Base-by-base conservation (phyloP, 2,113 vertebrate genomes). In the Alligator mississippiensis region DNA sequence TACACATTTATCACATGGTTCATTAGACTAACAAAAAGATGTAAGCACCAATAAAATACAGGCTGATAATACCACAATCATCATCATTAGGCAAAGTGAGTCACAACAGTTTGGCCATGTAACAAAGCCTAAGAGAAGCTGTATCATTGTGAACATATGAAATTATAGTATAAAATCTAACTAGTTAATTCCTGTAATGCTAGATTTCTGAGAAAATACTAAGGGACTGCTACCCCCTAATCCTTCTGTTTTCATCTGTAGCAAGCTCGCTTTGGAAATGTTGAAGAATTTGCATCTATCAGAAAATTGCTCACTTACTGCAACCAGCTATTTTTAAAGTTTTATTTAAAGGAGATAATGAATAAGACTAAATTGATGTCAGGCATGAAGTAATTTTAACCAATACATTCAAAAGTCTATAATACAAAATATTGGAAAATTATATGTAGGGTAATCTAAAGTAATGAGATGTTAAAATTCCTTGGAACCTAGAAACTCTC, bases 401-500 rank as follows among this genome's bases (percentile, higher is more conserved):
- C 94, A 96, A 96, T 95, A 96, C 95, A 92, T 97, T 98, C 93
- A 92, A 88, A 97, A 97, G 90, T 93, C 96, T 97, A 61, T 97
- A 95, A 97, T 95, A 97, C 88, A 96, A 97, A 98, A 98, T 97
- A 98, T 97, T 97, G 95, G 98, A 97, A 98, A 98, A 98, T 98
- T 97, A 96, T 93, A 97, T 95, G 95, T 97, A 93, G 93, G 61
- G 95, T 98, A 98, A 98, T 98, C 98, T 98, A 97, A 92, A 98
- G 97, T 97, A 98, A 98, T 85, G 94, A 98, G 98, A 98, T 97
- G 97, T 98, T 98, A 98, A 98, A 98, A 98, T 98, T 98, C 97
- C 97, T 97, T 96, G 95, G 96, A 98, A 98, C 96, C 97, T 91
- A 96, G 97, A 98, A 98, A 98, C 96, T 97, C 97, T 91, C 95